Evolutionary conservation across 2,888 invertebrate genomes (phyloP).

Genomic region (Athalia rosae): DNA sequence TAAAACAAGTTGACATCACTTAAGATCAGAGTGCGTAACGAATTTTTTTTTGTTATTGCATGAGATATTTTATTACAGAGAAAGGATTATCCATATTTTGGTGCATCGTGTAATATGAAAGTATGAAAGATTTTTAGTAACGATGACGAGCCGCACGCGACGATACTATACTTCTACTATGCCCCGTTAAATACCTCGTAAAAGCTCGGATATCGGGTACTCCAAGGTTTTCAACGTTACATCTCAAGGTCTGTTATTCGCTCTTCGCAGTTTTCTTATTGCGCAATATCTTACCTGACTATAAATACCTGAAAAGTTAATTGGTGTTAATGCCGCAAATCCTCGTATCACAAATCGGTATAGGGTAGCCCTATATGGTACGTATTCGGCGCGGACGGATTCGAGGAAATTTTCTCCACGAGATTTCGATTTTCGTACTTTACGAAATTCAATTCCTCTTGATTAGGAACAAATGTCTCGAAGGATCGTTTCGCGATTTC

Average conservation of each 20-base stretch:
- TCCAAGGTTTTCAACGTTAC: slow-evolving; percentile 16
- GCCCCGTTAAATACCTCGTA: slow-evolving; percentile 26
- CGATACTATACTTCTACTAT: background rate
- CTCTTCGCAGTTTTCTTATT: background rate
- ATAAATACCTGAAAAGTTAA: background rate
- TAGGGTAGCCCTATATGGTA: no score
- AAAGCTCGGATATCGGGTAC: slow-evolving; percentile 37
- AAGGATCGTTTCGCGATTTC: no score
- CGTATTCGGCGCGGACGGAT: no score
- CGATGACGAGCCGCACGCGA: slow-evolving; percentile 23
- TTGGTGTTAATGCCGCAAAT: background rate
- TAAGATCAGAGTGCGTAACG: no score
- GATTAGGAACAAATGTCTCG: no score
- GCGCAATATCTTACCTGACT: background rate
- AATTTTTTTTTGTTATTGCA: no score
- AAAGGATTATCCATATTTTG: background rate
- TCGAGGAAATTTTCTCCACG: no score
- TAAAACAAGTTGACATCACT: no score
- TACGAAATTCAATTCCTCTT: no score
- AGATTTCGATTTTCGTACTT: no score
- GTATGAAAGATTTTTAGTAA: slow-evolving; percentile 2
- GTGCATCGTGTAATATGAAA: background rate
- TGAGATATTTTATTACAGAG: background rate
- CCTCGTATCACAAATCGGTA: no score
- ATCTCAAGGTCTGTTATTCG: background rate